Evolutionary conservation across 2,888 invertebrate species (phyloP).

Genomic region (Volucella inanis): DNA sequence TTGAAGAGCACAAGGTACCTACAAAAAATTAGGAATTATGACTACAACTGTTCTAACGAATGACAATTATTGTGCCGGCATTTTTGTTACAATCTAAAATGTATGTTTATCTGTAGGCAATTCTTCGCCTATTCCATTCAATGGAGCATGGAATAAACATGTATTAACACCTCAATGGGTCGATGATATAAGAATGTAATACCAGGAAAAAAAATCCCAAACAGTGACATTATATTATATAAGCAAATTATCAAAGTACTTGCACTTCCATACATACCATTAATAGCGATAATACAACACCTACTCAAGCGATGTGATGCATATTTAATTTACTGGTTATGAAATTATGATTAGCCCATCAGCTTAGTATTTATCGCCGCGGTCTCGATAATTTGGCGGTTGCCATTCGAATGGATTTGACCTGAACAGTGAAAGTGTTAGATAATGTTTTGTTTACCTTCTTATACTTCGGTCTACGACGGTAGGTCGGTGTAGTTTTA

Average conservation of each 20-base stretch:
- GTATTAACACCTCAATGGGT: neutral
- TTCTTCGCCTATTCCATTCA: constrained; percentile 20
- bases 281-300: constrained; percentile 13
- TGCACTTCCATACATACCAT: neutral
- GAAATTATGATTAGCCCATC: constrained; percentile 51
- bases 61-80: too few species aligned
- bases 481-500: neutral
- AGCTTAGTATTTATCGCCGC: constrained; percentile 13
- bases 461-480: neutral
- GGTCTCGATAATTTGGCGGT: neutral
- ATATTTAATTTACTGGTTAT: constrained; percentile 46
- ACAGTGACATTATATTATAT: constrained; percentile 11
- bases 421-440: constrained; percentile 65
- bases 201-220: constrained; percentile 36
- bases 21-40: neutral
- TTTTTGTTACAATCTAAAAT: too few species aligned
- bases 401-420: constrained; percentile 38
- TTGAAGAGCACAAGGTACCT: neutral
- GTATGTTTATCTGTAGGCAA: constrained; percentile 18
- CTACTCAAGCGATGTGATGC: constrained; percentile 30
- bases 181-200: constrained; percentile 65
- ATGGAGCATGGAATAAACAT: neutral
- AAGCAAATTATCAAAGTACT: neutral
- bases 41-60: neutral
- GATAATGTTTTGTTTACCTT: constrained; percentile 62